These are phyloP conservation scores for Bovichtus diacanthus DNA, from an alignment of 2,797 vertebrate species.

Conservation along the genomic window DNA sequence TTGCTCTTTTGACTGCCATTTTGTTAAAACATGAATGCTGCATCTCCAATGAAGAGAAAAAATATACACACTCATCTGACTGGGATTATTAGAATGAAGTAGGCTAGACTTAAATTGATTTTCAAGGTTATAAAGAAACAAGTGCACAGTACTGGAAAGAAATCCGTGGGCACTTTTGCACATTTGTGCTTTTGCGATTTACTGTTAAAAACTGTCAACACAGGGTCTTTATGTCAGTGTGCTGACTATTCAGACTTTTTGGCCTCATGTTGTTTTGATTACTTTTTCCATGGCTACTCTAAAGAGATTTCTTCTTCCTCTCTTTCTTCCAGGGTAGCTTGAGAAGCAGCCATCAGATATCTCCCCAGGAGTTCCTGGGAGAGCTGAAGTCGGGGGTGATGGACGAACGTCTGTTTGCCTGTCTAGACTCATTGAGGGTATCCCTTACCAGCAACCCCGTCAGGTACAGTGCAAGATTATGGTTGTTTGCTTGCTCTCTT, in stretches of 20 bases:
- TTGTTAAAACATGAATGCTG: neutral
- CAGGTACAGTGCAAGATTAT: constrained; percentile 87
- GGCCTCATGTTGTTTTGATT: neutral
- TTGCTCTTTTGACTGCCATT: neutral
- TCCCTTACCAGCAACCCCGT: constrained; percentile 98
- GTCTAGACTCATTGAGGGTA: constrained; percentile 94
- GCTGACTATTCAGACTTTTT: neutral
- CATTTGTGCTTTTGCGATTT: neutral
- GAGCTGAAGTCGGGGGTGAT: constrained; percentile 92
- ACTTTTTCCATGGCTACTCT: neutral
- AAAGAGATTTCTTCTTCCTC: neutral
- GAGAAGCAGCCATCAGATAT: constrained; percentile 91
- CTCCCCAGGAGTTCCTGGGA: constrained; percentile 94
- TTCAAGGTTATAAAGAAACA: neutral
- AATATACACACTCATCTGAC: neutral
- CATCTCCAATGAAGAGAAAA: neutral
- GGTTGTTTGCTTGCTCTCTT: no score
- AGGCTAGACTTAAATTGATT: neutral
- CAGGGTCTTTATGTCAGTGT: neutral
- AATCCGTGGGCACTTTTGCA: neutral
- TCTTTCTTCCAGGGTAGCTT: constrained; percentile 88
- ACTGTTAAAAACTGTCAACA: neutral
- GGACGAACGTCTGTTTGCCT: constrained; percentile 93
- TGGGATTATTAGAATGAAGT: neutral
- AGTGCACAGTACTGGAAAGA: neutral